These are phyloP conservation scores for Eugnorisma glareosa DNA, from an alignment of 2,888 invertebrate species.

Conservation along the genomic window DNA sequence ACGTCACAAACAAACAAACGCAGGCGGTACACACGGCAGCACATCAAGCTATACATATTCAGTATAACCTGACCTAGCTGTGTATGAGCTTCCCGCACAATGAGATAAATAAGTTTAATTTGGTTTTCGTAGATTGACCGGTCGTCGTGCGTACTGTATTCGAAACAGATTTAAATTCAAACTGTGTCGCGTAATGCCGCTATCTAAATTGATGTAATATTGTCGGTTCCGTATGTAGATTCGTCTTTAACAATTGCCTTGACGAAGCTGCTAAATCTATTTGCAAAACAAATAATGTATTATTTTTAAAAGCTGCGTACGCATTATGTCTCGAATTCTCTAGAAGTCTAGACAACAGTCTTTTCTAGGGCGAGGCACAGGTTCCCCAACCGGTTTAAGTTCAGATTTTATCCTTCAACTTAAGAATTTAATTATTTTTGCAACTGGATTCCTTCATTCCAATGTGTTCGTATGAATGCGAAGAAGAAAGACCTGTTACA, in stretches of 20 bases:
- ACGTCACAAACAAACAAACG: background rate
- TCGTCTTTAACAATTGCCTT: conserved; percentile 15
- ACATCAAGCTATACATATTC: too few species aligned
- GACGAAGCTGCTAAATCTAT: conserved; percentile 9
- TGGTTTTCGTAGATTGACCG: too few species aligned
- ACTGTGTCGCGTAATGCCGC: conserved; percentile 26
- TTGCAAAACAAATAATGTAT: conserved; percentile 6
- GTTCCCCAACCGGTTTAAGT: background rate
- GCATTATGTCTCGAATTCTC: conserved; percentile 6
- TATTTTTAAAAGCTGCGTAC: background rate
- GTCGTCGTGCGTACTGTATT: too few species aligned
- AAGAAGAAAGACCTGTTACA: background rate
- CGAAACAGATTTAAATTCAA: conserved; percentile 50
- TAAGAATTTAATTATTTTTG: background rate
- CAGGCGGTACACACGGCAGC: too few species aligned
- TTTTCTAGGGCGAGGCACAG: background rate
- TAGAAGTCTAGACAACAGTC: background rate
- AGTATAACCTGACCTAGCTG: too few species aligned
- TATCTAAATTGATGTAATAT: conserved; percentile 54
- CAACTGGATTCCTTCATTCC: background rate
- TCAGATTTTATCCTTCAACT: background rate
- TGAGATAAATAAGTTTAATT: too few species aligned
- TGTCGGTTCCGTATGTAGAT: conserved; percentile 26
- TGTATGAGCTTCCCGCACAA: too few species aligned
- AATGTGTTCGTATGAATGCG: background rate